These are phyloP conservation scores for Synanthedon andrenaeformis DNA, from an alignment of 2,888 invertebrate species.

Conservation along the genomic window DNA sequence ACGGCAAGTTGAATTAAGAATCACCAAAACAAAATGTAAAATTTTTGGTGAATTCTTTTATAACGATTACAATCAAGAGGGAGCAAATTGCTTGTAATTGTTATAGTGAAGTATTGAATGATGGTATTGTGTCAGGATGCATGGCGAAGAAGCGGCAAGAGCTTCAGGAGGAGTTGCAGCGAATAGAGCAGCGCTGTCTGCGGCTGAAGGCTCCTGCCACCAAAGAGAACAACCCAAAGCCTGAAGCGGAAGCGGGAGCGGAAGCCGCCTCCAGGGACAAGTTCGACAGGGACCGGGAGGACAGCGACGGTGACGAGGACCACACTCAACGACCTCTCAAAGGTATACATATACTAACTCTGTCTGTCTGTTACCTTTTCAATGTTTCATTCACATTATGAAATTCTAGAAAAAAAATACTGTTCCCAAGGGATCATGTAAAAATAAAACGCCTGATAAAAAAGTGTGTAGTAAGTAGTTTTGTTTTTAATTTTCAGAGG, in stretches of 20 bases:
- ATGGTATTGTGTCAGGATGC: conserved; percentile 51
- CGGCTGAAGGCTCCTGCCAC: conserved; percentile 33
- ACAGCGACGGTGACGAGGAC: conserved; percentile 48
- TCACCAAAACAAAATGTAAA: too few relatives aligned
- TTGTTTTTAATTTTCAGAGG: conserved; percentile 17
- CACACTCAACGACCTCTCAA: neutral
- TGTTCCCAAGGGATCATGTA: too few relatives aligned
- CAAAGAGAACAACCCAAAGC: conserved; percentile 42
- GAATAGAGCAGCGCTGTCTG: conserved; percentile 70
- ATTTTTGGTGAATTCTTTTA: too few relatives aligned
- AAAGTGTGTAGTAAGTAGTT: too few relatives aligned
- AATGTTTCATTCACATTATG: too few relatives aligned
- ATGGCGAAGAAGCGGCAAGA: conserved; percentile 74
- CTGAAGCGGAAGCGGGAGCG: conserved; percentile 8
- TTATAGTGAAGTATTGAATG: too few relatives aligned
- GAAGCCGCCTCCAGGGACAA: conserved; percentile 39
- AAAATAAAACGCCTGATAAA: too few relatives aligned
- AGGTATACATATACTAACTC: neutral
- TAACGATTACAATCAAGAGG: too few relatives aligned
- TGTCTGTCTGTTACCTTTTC: too few relatives aligned
- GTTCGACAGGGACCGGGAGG: conserved; percentile 49
- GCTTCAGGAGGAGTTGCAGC: conserved; percentile 73
- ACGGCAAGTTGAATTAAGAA: too few relatives aligned
- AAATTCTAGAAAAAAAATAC: too few relatives aligned
- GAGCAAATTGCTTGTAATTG: too few relatives aligned